These are phyloP conservation scores for Choristoneura fumiferana DNA, from an alignment of 1,140 invertebrate genomes.

Conservation along the genomic window DNA sequence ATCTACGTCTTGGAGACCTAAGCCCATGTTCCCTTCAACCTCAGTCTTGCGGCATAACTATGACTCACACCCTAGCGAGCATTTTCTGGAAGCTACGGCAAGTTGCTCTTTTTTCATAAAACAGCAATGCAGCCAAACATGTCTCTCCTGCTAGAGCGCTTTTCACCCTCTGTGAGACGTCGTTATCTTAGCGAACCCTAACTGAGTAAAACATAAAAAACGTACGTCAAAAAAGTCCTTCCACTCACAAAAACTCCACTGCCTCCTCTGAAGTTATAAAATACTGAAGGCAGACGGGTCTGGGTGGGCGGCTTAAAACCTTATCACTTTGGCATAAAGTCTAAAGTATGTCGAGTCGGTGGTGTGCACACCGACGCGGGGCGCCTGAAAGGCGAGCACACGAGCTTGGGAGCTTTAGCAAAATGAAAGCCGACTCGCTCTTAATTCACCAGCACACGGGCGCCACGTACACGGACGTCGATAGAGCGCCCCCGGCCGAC, in stretches of 20 bases:
- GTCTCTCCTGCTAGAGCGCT: slow-evolving; percentile 45
- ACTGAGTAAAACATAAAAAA: slow-evolving; percentile 76
- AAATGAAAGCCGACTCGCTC: slow-evolving; percentile 77
- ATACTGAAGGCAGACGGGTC: slow-evolving; percentile 53
- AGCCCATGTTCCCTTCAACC: no score
- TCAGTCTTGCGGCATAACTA: no score
- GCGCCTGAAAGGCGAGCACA: slow-evolving; percentile 73
- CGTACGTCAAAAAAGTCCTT: slow-evolving; percentile 76
- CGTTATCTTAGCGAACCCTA: slow-evolving; percentile 75
- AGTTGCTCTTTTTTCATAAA: slow-evolving; percentile 22
- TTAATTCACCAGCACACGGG: slow-evolving; percentile 74
- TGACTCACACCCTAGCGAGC: neutral
- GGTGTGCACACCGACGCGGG: slow-evolving; percentile 47
- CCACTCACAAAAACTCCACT: slow-evolving; percentile 71
- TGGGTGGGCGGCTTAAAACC: slow-evolving; percentile 43
- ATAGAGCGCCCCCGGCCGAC: slow-evolving; percentile 49
- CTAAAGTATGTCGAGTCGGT: slow-evolving; percentile 36
- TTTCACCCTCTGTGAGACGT: slow-evolving; percentile 60
- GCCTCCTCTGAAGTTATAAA: slow-evolving; percentile 71
- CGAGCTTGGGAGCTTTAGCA: slow-evolving; percentile 74
- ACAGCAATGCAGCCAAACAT: slow-evolving; percentile 26
- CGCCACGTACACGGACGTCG: slow-evolving; percentile 56
- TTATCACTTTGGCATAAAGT: slow-evolving; percentile 48
- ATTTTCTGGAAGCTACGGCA: neutral
- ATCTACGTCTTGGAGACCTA: no score